phyloP scores from a whole-genome alignment of 2,797 vertebrate genomes.

The Rallus crepitans region DNA sequence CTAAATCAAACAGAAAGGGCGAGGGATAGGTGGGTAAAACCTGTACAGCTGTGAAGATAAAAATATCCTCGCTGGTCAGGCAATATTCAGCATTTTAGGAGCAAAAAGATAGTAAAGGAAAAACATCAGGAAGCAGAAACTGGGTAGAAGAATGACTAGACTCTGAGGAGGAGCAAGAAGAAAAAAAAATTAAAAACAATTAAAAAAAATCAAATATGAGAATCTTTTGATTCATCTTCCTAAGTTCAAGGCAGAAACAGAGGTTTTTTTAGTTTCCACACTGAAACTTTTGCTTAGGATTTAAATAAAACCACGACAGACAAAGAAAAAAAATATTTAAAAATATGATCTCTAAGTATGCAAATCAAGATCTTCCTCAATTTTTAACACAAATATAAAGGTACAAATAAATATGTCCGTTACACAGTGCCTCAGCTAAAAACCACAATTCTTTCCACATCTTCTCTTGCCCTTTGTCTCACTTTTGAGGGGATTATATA shows the following conservation, averaged over 20 bases:
- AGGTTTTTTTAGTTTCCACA: background rate
- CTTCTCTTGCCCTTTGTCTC: background rate
- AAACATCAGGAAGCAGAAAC: background rate
- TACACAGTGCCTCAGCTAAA: background rate
- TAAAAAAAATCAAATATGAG: background rate
- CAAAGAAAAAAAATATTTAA: background rate
- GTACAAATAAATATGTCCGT: background rate
- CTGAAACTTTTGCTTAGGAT: background rate
- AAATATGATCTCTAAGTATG: background rate
- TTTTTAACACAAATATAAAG: background rate
- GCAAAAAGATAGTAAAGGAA: background rate
- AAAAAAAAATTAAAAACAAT: background rate
- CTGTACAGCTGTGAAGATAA: background rate
- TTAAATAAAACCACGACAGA: background rate
- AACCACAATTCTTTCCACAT: background rate
- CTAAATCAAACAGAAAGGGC: background rate
- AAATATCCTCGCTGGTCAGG: background rate
- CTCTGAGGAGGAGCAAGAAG: background rate
- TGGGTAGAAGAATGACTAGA: background rate
- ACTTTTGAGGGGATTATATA: background rate
- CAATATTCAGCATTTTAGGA: background rate
- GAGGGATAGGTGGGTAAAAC: background rate
- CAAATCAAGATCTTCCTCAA: background rate
- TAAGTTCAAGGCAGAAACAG: background rate
- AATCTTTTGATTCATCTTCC: background rate